Base-by-base conservation (phyloP, 2,888 invertebrate species). In the Arge pagana region DNA sequence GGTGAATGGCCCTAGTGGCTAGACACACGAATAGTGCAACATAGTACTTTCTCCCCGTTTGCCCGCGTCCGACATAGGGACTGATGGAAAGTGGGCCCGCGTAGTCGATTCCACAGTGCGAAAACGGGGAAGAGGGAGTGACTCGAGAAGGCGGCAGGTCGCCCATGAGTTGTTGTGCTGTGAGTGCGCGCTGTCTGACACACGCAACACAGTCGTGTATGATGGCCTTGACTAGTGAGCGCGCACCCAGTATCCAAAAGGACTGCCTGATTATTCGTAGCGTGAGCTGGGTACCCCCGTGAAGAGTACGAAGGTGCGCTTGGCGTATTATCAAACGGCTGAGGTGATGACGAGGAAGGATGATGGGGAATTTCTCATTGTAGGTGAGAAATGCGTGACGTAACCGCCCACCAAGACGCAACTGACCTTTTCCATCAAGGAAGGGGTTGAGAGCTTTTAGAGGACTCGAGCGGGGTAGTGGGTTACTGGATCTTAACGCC, bases 131-230 rank as follows among this genome's bases (percentile, higher is more conserved):
- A 15, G 39, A 37, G 1, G 37, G 37, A 11, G 37, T 37, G 37
- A 40, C 39, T 40, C 24, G 39, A 2, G 39, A 13, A 4, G 15
- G 13, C 4, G 68, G 67, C 11, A 68, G 55, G 16, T 65, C 45
- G 5, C 60, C 66, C 68, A 69, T 71, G 2, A 63, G 16, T 35
- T 64, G 65, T 4, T 58, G 49, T 5, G 52, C 49, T 11, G 24
- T 24, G 24, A 40, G 15, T 10, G 24, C 40, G 4, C 40, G 16
- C 7, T 24, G 19, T 10, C 13, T 19, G 4, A 15, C 33, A 23
- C 54, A 56, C 30, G 10, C 7, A 5, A 52, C 11, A 11, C 54
- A 60, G 6, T 50, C 30, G 13, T 41, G 48, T n/a, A 58, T 51
- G 7, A 40, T 3, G 3, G 50, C 43, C 23, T 50, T 52, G 1